phyloP scores from a whole-genome alignment of 1,140 invertebrate species.

The Platorchestia sp. region DNA sequence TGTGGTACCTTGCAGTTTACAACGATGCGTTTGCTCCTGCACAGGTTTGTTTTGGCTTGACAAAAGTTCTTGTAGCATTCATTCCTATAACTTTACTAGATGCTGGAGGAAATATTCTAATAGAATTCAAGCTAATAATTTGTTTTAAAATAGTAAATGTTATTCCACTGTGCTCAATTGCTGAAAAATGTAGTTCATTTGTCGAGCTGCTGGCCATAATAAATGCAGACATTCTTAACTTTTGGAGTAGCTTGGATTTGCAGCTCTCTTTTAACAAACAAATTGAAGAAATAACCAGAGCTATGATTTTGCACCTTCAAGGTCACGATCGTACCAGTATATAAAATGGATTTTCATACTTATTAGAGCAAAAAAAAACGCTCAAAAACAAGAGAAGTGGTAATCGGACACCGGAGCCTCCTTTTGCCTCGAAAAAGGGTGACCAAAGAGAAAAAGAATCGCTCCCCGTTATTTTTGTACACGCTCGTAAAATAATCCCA shows the following conservation, averaged over 20 bases:
- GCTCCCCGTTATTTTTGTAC: neutral
- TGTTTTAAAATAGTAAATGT: no score
- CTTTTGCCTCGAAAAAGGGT: neutral
- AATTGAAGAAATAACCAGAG: neutral
- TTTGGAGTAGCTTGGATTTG: no score
- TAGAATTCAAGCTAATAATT: no score
- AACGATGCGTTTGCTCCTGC: slow-evolving; percentile 92
- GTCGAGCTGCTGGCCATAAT: no score
- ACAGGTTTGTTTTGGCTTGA: slow-evolving; percentile 75
- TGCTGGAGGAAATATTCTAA: no score
- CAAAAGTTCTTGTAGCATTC: neutral
- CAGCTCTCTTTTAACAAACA: no score
- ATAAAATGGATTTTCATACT: neutral
- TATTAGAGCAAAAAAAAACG: neutral
- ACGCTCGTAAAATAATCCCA: no score
- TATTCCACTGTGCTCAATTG: no score
- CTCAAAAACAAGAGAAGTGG: neutral
- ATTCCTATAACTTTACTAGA: no score
- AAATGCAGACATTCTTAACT: no score
- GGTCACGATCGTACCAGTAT: neutral
- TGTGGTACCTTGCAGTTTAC: slow-evolving; percentile 95
- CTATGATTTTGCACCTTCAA: neutral
- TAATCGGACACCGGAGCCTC: neutral
- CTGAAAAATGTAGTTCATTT: no score
- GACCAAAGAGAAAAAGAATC: neutral